These are phyloP conservation scores for Terrapene triunguis DNA, from an alignment of 2,113 vertebrate species.

Conservation along the genomic window DNA sequence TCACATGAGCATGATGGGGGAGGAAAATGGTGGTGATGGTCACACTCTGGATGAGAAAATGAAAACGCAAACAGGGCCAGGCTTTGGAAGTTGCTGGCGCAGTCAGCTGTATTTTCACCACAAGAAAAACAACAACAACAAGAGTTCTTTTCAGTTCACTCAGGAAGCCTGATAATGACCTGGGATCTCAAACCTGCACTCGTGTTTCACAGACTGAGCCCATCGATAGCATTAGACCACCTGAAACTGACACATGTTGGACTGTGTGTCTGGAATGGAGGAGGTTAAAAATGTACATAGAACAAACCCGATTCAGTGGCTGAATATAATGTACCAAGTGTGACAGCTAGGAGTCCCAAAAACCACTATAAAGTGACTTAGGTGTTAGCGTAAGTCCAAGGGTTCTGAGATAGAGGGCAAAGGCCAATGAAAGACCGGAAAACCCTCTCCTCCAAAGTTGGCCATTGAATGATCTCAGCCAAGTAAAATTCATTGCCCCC, in stretches of 20 bases:
- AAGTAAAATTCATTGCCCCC: neutral
- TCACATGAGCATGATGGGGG: neutral
- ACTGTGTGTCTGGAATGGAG: conserved; percentile 1
- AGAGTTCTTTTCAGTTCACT: neutral
- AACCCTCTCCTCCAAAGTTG: neutral
- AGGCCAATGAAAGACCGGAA: neutral
- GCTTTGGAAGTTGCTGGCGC: neutral
- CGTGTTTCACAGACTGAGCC: conserved; percentile 36
- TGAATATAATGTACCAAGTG: neutral
- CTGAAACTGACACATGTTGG: neutral
- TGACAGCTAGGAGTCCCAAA: neutral
- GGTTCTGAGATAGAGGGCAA: fast-evolving
- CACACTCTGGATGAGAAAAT: neutral
- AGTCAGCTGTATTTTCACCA: conserved; percentile 64
- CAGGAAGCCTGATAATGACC: neutral
- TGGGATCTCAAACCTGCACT: neutral
- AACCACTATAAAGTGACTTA: neutral
- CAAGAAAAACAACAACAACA: neutral
- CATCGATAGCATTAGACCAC: conserved; percentile 46
- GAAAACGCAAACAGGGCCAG: fast-evolving
- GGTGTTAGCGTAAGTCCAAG: neutral
- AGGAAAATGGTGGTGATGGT: neutral
- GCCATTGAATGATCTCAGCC: neutral
- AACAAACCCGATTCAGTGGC: neutral
- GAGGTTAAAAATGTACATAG: neutral